Evolutionary conservation across 2,113 vertebrate genomes (phyloP).

Genomic region (Steatornis caripensis): DNA sequence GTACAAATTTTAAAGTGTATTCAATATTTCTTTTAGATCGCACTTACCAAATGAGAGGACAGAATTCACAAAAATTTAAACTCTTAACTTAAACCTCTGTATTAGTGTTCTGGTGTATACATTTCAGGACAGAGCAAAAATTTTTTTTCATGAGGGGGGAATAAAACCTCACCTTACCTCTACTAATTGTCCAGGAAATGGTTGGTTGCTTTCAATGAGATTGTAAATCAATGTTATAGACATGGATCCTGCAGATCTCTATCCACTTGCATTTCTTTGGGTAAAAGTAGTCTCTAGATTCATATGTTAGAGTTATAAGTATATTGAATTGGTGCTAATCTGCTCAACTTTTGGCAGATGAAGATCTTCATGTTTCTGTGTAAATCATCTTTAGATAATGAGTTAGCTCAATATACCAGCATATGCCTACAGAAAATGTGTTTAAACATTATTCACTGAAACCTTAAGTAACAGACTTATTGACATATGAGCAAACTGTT

Average conservation of each 20-base stretch:
- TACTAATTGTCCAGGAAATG: background rate
- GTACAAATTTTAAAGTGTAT: background rate
- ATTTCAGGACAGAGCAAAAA: background rate
- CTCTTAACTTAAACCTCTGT: background rate
- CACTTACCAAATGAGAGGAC: background rate
- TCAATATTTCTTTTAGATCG: background rate
- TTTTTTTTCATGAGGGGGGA: background rate
- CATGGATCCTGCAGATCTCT: background rate
- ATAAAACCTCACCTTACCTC: background rate
- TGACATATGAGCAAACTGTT: slow-evolving; percentile 12
- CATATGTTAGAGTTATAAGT: background rate
- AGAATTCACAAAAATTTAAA: background rate
- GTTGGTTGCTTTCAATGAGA: background rate
- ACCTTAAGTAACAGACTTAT: slow-evolving; percentile 5
- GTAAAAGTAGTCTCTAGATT: background rate
- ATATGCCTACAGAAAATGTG: slow-evolving; percentile 50
- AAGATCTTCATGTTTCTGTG: slow-evolving; percentile 22
- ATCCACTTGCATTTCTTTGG: background rate
- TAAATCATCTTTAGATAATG: slow-evolving; percentile 40
- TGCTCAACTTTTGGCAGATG: slow-evolving; percentile 28
- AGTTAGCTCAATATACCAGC: slow-evolving; percentile 18
- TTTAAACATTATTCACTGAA: slow-evolving; percentile 40
- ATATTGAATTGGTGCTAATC: background rate
- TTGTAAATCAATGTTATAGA: background rate
- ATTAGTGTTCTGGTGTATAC: background rate